phyloP scores from a whole-genome alignment of 1,140 invertebrate genomes.

The Magallana angulata region DNA sequence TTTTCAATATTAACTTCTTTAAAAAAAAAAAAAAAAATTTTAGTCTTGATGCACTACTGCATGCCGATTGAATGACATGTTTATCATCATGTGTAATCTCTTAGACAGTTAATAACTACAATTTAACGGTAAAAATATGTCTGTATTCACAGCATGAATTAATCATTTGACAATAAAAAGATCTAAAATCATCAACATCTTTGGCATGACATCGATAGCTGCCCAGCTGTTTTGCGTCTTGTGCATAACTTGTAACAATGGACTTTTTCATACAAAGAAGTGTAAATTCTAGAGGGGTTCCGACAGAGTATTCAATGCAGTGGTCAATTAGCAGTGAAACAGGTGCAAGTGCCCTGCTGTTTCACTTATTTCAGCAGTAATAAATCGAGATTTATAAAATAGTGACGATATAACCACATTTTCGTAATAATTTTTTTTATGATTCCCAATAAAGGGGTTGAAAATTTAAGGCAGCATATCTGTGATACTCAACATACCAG shows the following conservation, averaged over 20 bases:
- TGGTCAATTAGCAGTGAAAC: too few species aligned
- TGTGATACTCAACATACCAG: background rate
- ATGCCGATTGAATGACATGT: conserved; percentile 9
- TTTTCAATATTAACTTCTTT: conserved; percentile 17
- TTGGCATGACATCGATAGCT: background rate
- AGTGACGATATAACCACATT: conserved; percentile 15
- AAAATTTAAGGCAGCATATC: conserved; percentile 16
- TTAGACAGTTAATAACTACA: conserved; percentile 16
- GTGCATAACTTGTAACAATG: conserved; percentile 7
- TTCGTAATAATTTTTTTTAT: conserved; percentile 17
- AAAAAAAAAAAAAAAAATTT: background rate
- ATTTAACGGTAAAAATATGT: conserved; percentile 11
- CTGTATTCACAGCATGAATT: background rate
- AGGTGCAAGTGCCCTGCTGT: too few species aligned
- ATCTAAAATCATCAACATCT: conserved; percentile 16
- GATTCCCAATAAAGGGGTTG: conserved; percentile 9
- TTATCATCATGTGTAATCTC: conserved; percentile 16
- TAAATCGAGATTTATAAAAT: conserved; percentile 14
- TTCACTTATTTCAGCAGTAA: too few species aligned
- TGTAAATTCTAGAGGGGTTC: conserved; percentile 15
- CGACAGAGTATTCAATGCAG: too few species aligned
- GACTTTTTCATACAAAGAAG: background rate
- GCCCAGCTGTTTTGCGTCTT: conserved; percentile 1
- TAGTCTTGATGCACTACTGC: conserved; percentile 14
- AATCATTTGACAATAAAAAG: conserved; percentile 5